Evolutionary conservation across 2,797 vertebrate genomes (phyloP), one percentile per base, ranked within the genome.

Genomic region (Cuculus canorus): DNA sequence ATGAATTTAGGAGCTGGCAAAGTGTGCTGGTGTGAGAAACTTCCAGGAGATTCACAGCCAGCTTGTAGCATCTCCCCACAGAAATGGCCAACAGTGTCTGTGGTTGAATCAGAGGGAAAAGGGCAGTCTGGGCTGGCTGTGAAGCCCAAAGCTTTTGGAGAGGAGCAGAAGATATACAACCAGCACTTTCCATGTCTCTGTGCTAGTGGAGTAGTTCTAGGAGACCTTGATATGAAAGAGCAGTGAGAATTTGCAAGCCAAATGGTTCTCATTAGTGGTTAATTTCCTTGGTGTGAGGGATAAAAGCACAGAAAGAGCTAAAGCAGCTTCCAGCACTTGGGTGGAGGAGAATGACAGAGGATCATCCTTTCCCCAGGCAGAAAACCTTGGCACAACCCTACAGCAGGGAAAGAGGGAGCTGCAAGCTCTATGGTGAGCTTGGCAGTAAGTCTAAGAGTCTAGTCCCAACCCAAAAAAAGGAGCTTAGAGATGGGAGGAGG

Each of bases 201-300:
- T 76, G 48, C 53, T 88, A 66, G 64, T 39, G 33, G 48, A 92
- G 27, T 54, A 61, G 56, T 86, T 86, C 92, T 82, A 90, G 27
- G 47, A 3, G 2, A 88, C 43, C 32, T 73, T 88, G 56, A 70
- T 90, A 78, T 18, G 80, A 84, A 95, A 86, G 27, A 92, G n/a
- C 83, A 95, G 8, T 30, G 30, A 92, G 86, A 93, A 90, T 61
- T 80, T 15, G 2, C 32, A 94, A 96, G 45, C 12, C 94, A 94
- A 93, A 59, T 85, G 93, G 61, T 95, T 94, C 69, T 93, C 47
- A 78, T 96, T 95, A 96, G 86, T 28, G 50, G 60, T 68, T 92
- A 65, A 81, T 94, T 94, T 90, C 88, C 86, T 88, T 94, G 56
- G 63, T 96, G 86, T 87, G 86, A 93, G 48, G 88, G 86, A 95